Evolutionary conservation across 1,140 invertebrate species (phyloP).

Genomic region (Lasioglossum baleicum): DNA sequence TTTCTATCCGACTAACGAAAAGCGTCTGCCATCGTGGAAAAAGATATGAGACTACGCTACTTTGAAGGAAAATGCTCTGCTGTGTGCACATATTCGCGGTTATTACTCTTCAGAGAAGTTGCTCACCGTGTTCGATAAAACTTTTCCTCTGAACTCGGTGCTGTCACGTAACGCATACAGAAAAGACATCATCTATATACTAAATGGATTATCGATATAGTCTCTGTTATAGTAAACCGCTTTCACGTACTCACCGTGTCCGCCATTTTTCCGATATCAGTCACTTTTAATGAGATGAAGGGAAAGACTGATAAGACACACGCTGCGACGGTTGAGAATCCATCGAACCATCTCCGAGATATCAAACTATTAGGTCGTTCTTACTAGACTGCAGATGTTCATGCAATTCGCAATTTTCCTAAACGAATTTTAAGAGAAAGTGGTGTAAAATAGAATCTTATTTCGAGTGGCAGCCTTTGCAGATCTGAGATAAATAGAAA

Average conservation of each 20-base stretch:
- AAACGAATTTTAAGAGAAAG: too few relatives aligned
- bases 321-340: too few relatives aligned
- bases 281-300: neutral
- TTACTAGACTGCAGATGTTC: too few relatives aligned
- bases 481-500: too few relatives aligned
- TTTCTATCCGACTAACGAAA: neutral
- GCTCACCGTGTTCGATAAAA: neutral
- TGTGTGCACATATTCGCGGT: neutral
- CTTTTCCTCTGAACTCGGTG: neutral
- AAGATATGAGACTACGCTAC: neutral
- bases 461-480: too few relatives aligned
- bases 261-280: neutral
- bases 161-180: neutral
- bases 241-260: neutral
- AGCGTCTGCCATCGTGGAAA: neutral
- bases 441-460: too few relatives aligned
- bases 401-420: too few relatives aligned
- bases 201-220: neutral
- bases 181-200: neutral
- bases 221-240: neutral
- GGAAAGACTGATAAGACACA: neutral
- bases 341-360: too few relatives aligned
- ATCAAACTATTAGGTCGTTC: too few relatives aligned
- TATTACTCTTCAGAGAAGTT: constrained; percentile 3
- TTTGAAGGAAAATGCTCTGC: neutral